A percentile compares a stretch with the other conserved stretches of the same genome.
These are phyloP conservation scores for Hypotaenidia okinawae DNA, from an alignment of 2,797 vertebrate species.

Conservation along the genomic window DNA sequence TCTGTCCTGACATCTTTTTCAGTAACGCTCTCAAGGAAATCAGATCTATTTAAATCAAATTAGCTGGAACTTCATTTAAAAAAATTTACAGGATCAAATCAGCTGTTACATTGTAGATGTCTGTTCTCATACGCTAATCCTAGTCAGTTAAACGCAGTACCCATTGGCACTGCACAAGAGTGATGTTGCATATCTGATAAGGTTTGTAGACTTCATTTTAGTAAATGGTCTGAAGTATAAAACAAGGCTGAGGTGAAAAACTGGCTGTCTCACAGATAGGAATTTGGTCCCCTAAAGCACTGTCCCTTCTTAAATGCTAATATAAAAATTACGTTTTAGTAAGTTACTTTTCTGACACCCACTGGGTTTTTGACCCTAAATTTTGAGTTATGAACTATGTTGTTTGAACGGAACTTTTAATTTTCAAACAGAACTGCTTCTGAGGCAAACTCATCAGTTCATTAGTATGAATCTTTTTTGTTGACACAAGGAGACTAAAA, in stretches of 20 bases:
- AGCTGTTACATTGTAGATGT: background rate
- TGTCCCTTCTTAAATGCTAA: background rate
- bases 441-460: background rate
- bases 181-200: background rate
- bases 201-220: background rate
- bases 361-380: background rate
- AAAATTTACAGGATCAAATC: background rate
- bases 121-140: background rate
- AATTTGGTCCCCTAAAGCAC: background rate
- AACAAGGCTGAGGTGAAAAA: background rate
- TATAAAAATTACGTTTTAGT: background rate
- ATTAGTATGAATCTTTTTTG: background rate
- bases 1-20: background rate
- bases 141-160: background rate
- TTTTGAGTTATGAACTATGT: background rate
- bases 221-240: background rate
- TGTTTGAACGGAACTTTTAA: background rate
- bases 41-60: background rate
- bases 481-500: background rate
- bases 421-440: background rate
- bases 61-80: background rate
- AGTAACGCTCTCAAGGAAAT: background rate
- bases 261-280: background rate
- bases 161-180: background rate
- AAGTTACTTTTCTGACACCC: background rate